These are phyloP conservation scores for Melanargia galathea DNA, from an alignment of 2,888 invertebrate genomes.

Conservation along the genomic window DNA sequence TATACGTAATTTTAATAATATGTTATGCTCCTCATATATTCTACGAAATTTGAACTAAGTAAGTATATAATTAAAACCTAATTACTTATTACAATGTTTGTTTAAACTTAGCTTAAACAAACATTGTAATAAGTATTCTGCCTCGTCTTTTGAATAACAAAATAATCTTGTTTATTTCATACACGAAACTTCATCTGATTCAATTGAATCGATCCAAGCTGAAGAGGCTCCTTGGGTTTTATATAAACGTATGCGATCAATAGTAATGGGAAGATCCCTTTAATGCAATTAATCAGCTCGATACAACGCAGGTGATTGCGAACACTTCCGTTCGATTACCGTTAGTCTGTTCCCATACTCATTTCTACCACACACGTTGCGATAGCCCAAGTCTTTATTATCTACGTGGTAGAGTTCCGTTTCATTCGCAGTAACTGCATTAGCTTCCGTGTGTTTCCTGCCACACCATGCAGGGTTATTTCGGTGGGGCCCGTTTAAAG, in stretches of 20 bases:
- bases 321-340: slow-evolving; percentile 72
- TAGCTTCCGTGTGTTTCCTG: slow-evolving; percentile 39
- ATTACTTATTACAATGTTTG: no score
- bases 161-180: neutral
- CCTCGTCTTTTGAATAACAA: no score
- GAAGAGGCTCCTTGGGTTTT: slow-evolving; percentile 15
- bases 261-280: slow-evolving; percentile 57
- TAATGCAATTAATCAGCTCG: slow-evolving; percentile 73
- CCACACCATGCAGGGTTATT: slow-evolving; percentile 61
- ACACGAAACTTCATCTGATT: neutral
- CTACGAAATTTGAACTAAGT: no score
- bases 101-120: no score
- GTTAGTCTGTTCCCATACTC: slow-evolving; percentile 50
- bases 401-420: slow-evolving; percentile 43
- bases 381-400: slow-evolving; percentile 20
- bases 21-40: no score
- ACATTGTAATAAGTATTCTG: no score
- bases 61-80: no score
- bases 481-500: slow-evolving; percentile 68
- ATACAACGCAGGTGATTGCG: slow-evolving; percentile 74
- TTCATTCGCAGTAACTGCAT: slow-evolving; percentile 36
- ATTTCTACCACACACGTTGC: slow-evolving; percentile 29
- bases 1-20: no score
- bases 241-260: slow-evolving; percentile 41
- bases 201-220: neutral